A percentile compares a stretch with the other conserved stretches of the same genome.
Evolutionary conservation across 2,888 invertebrate genomes (phyloP).

Genomic region (Noctua janthe): DNA sequence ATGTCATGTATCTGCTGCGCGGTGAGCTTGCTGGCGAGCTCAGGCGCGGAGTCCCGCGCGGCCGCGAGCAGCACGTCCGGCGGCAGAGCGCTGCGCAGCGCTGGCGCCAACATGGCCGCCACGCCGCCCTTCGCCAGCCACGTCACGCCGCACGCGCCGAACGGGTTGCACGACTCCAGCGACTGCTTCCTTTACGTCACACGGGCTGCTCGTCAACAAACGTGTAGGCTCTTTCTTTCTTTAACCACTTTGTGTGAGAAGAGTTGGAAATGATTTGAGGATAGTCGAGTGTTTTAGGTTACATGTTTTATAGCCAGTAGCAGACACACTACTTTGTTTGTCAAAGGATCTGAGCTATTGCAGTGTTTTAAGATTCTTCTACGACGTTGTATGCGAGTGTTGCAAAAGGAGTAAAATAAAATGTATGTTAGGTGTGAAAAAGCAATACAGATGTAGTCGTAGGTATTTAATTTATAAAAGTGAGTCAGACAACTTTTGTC

Average conservation of each 20-base stretch:
- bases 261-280: slow-evolving; percentile 52
- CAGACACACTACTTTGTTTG: slow-evolving; percentile 15
- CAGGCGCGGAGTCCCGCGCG: slow-evolving; percentile 96
- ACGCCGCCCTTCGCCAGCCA: slow-evolving; percentile 86
- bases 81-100: slow-evolving; percentile 89
- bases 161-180: slow-evolving; percentile 91
- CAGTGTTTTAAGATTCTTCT: slow-evolving; percentile 22
- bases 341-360: slow-evolving; percentile 31
- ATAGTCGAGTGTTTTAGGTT: slow-evolving; percentile 30
- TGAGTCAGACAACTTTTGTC: background rate
- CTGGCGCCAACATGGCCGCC: slow-evolving; percentile 88
- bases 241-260: slow-evolving; percentile 64
- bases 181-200: slow-evolving; percentile 91
- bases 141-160: slow-evolving; percentile 88
- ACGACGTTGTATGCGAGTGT: slow-evolving; percentile 30
- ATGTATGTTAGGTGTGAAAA: slow-evolving; percentile 13
- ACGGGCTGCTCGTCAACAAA: slow-evolving; percentile 80
- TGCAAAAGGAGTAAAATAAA: slow-evolving; percentile 4
- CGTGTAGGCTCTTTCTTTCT: slow-evolving; percentile 66
- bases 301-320: slow-evolving; percentile 19
- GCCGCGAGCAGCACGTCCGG: slow-evolving; percentile 96
- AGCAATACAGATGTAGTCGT: slow-evolving; percentile 13
- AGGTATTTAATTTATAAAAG: background rate
- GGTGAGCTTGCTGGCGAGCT: slow-evolving; percentile 93
- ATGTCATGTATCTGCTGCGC: slow-evolving; percentile 95